phyloP scores from a whole-genome alignment of 1,140 invertebrate species.

The Cecropterus lyciades region DNA sequence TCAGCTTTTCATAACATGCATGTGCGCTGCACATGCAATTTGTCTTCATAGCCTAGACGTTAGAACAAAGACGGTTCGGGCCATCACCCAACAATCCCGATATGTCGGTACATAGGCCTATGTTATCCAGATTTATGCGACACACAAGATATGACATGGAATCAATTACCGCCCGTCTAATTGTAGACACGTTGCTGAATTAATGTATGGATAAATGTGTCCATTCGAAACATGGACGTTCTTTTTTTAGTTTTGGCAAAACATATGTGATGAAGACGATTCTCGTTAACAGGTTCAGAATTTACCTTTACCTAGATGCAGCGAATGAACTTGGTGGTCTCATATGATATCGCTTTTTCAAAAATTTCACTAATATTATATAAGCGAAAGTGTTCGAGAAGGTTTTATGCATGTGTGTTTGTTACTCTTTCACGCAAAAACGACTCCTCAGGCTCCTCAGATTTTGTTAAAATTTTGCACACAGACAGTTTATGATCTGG shows the following conservation, averaged over 20 bases:
- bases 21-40: constrained; percentile 21
- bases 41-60: constrained; percentile 27
- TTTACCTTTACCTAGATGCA: too few species aligned
- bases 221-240: background rate
- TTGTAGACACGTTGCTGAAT: constrained; percentile 20
- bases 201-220: constrained; percentile 22
- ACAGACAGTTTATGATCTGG: too few species aligned
- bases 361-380: too few species aligned
- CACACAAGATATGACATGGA: constrained; percentile 23
- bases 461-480: too few species aligned
- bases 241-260: background rate
- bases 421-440: too few species aligned
- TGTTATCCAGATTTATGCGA: constrained; percentile 29
- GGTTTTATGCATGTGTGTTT: too few species aligned
- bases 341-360: too few species aligned
- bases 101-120: constrained; percentile 3
- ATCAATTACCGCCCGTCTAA: constrained; percentile 23
- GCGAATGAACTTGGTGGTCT: too few species aligned
- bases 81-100: constrained; percentile 4
- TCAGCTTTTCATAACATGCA: constrained; percentile 4
- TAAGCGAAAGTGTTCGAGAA: too few species aligned
- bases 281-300: too few species aligned
- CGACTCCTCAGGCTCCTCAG: too few species aligned
- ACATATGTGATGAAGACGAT: too few species aligned
- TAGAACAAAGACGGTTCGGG: constrained; percentile 21